Percentiles rank a stretch among this genome's conserved stretches.
Evolutionary conservation across 2,888 invertebrate genomes (phyloP).

Genomic region (Apamea crenata): DNA sequence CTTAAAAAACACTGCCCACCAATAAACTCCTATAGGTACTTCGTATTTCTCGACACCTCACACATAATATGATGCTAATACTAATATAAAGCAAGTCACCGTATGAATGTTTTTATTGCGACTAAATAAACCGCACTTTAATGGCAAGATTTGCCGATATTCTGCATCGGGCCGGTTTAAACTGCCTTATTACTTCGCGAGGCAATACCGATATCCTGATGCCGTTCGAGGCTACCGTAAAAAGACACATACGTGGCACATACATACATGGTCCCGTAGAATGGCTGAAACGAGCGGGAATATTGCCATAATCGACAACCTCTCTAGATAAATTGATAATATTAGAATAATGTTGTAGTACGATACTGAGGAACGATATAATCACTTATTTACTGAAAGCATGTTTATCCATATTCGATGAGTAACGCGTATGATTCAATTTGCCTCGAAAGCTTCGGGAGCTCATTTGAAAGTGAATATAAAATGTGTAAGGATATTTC

Average conservation of each 20-base stretch:
- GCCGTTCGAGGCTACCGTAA: neutral
- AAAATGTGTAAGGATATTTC: constrained; percentile 11
- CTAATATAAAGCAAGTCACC: constrained; percentile 20
- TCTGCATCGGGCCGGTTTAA: constrained; percentile 14
- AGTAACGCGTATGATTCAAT: constrained; percentile 22
- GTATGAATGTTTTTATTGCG: constrained; percentile 29
- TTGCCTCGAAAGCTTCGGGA: constrained; percentile 16
- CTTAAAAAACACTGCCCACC: neutral
- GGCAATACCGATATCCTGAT: constrained; percentile 14
- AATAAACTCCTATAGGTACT: neutral
- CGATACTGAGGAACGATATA: neutral
- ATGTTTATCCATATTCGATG: constrained; percentile 8
- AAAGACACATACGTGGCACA: neutral
- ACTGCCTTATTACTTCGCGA: constrained; percentile 43
- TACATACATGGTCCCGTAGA: neutral
- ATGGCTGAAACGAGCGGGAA: neutral
- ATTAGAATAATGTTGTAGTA: constrained; percentile 9
- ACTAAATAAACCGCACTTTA: constrained; percentile 32
- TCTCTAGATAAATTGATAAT: constrained; percentile 25
- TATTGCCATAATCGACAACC: neutral
- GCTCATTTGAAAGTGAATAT: constrained; percentile 35
- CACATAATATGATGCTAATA: neutral
- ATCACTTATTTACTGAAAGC: constrained; percentile 16
- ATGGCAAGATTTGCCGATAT: constrained; percentile 31
- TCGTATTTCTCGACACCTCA: neutral